Evolutionary conservation across 2,113 vertebrate genomes (phyloP).

Genomic region (Macquaria ambigua): DNA sequence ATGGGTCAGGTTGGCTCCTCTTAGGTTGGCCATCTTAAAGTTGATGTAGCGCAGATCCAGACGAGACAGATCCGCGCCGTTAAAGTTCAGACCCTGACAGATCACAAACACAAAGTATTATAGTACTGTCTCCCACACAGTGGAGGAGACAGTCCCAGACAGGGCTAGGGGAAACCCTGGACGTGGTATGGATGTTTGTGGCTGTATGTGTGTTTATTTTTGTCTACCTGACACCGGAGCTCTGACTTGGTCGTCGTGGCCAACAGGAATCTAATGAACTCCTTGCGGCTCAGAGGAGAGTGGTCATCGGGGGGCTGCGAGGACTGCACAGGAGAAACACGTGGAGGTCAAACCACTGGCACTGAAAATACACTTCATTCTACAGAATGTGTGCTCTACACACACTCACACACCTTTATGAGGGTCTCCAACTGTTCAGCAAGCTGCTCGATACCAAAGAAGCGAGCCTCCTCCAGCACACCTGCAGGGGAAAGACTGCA

Average conservation of each 20-base stretch:
- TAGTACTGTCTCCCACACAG: too few species aligned
- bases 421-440: constrained; percentile 92
- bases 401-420: constrained; percentile 88
- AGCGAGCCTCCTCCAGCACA: constrained; percentile 94
- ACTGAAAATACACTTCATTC: neutral
- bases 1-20: constrained; percentile 66
- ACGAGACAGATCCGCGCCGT: constrained; percentile 61
- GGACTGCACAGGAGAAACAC: constrained; percentile 80
- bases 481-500: constrained; percentile 77
- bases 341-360: neutral
- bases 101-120: constrained; percentile 60
- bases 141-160: too few species aligned
- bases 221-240: constrained; percentile 92
- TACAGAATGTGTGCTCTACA: neutral
- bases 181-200: neutral
- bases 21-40: constrained; percentile 75
- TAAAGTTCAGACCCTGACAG: constrained; percentile 73
- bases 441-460: constrained; percentile 94
- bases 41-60: constrained; percentile 75
- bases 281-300: constrained; percentile 94
- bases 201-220: neutral
- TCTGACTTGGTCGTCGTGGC: constrained; percentile 96
- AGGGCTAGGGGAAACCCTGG: neutral
- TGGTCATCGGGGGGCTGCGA: constrained; percentile 94
- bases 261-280: constrained; percentile 93